These are phyloP conservation scores for Aplocera efformata DNA, from an alignment of 2,888 invertebrate genomes.

Conservation along the genomic window DNA sequence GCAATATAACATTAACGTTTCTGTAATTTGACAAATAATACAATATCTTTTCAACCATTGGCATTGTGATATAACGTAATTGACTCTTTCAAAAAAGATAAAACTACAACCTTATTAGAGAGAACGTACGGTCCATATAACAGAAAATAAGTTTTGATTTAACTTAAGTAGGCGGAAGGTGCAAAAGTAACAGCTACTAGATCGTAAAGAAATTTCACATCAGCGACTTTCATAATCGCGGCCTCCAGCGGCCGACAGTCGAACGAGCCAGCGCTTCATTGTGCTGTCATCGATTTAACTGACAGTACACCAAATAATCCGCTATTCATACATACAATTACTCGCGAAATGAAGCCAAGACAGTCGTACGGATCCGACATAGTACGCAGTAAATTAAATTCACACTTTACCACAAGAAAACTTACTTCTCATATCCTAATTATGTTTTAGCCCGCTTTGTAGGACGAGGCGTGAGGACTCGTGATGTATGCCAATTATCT, in stretches of 20 bases:
- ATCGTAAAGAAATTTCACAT: conserved; percentile 37
- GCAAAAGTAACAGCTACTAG: conserved; percentile 19
- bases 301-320: conserved; percentile 75
- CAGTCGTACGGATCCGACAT: conserved; percentile 50
- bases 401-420: conserved; percentile 34
- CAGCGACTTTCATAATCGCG: conserved; percentile 48
- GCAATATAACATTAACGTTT: conserved; percentile 4
- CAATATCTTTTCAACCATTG: too few relatives aligned
- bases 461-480: too few relatives aligned
- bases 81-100: too few relatives aligned
- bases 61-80: too few relatives aligned
- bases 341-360: conserved; percentile 58
- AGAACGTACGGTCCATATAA: too few relatives aligned
- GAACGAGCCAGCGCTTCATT: conserved; percentile 60
- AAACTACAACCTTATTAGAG: too few relatives aligned
- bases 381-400: conserved; percentile 59
- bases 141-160: too few relatives aligned
- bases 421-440: too few relatives aligned
- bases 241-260: conserved; percentile 56
- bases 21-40: background rate
- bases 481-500: too few relatives aligned
- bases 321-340: conserved; percentile 69
- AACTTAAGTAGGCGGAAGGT: conserved; percentile 1
- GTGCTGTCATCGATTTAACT: conserved; percentile 73
- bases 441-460: too few relatives aligned